phyloP scores from a whole-genome alignment of 37 sponge, comb jelly and placozoan species.

The Amphimedon queenslandica region DNA sequence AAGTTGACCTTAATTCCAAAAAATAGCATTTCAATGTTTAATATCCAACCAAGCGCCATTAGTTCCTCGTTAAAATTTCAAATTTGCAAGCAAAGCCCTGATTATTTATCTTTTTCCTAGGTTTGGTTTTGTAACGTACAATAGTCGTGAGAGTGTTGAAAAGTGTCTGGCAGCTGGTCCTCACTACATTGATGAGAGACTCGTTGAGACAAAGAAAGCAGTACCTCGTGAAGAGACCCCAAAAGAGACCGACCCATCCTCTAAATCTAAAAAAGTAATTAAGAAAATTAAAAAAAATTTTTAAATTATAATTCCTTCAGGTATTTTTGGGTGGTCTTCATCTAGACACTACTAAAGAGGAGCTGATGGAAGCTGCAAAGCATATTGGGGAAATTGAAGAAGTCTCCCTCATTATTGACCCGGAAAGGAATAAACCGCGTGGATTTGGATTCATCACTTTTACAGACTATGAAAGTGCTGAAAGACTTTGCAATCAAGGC shows the following conservation, averaged over 20 bases:
- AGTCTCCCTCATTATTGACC: slow-evolving; percentile 35
- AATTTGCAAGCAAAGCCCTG: no score
- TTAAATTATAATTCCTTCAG: background rate
- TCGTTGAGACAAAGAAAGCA: slow-evolving; percentile 52
- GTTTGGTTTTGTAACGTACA: slow-evolving; percentile 57
- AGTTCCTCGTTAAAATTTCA: no score
- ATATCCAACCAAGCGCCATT: no score
- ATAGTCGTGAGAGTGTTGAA: background rate
- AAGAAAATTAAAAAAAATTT: no score
- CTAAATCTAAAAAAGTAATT: no score
- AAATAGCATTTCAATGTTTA: no score
- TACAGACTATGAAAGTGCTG: slow-evolving; percentile 34
- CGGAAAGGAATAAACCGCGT: slow-evolving; percentile 31
- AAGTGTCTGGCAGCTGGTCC: slow-evolving; percentile 26
- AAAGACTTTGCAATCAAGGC: slow-evolving; percentile 23
- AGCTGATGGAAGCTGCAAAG: slow-evolving; percentile 20
- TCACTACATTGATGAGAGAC: slow-evolving; percentile 37
- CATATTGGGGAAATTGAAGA: slow-evolving; percentile 20
- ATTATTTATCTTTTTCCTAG: no score
- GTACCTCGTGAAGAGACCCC: slow-evolving; percentile 53
- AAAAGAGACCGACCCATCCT: no score
- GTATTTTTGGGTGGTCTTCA: slow-evolving; percentile 66
- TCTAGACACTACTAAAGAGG: slow-evolving; percentile 37
- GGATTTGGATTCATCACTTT: slow-evolving; percentile 60
- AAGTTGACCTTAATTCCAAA: no score